Conservation (phyloP, 2,888 invertebrate species). For the Laspeyria flexula region DNA sequence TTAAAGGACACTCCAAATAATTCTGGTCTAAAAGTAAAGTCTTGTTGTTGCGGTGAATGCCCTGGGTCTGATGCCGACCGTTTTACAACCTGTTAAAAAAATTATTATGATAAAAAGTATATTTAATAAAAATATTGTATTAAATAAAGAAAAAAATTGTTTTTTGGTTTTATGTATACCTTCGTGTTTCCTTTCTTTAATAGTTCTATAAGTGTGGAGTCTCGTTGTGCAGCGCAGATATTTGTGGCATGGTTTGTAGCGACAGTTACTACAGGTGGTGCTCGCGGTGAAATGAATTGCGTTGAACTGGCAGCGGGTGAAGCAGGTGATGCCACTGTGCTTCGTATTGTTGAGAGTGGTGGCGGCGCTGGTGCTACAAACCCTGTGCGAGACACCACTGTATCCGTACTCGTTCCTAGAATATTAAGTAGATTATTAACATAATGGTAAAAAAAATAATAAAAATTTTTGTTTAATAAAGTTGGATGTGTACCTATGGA, state of each 20-base stretch:
- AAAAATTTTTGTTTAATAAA: too few relatives aligned
- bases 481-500: constrained; percentile 64
- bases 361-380: constrained; percentile 79
- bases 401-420: constrained; percentile 63
- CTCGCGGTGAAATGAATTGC: constrained; percentile 78
- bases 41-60: constrained; percentile 85
- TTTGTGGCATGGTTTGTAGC: constrained; percentile 64
- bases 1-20: constrained; percentile 88
- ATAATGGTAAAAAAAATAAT: constrained; percentile 1
- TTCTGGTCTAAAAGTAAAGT: constrained; percentile 87
- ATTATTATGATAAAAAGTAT: constrained; percentile 7
- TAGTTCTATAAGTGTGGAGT: constrained; percentile 92
- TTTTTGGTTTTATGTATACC: constrained; percentile 44
- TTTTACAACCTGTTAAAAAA: constrained; percentile 86
- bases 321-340: constrained; percentile 68
- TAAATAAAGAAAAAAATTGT: not conserved
- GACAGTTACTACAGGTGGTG: constrained; percentile 70
- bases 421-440: too few relatives aligned
- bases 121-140: not conserved
- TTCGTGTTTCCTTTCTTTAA: constrained; percentile 89
- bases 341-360: constrained; percentile 71
- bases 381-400: constrained; percentile 62
- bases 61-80: constrained; percentile 91
- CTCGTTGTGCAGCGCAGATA: constrained; percentile 83
- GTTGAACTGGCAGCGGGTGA: constrained; percentile 79